Percentiles rank a stretch among this genome's conserved stretches.
phyloP scores from a whole-genome alignment of 2,797 vertebrate species.

The Oreochromis grahami region DNA sequence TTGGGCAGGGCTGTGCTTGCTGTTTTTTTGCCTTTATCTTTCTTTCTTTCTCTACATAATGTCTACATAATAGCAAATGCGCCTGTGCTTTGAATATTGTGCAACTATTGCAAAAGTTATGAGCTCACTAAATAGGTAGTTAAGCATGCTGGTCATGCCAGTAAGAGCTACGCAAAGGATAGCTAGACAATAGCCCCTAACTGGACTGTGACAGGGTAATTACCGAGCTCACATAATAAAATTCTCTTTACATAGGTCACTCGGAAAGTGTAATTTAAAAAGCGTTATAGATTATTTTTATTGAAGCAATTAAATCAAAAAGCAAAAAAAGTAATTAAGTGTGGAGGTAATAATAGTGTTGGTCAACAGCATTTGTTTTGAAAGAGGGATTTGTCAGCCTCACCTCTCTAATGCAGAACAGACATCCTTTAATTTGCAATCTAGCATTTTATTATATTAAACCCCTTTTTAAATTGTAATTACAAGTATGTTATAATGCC shows the following conservation, averaged over 20 bases:
- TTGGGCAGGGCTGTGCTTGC: not conserved
- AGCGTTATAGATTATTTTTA: constrained; percentile 98
- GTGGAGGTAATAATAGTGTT: constrained; percentile 96
- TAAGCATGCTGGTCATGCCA: constrained; percentile 88
- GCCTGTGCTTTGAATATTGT: constrained; percentile 79
- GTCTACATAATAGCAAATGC: constrained; percentile 82
- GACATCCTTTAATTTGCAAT: constrained; percentile 83
- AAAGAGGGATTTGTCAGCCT: constrained; percentile 83
- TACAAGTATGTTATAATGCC: constrained; percentile 97
- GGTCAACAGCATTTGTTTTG: constrained; percentile 97
- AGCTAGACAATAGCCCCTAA: constrained; percentile 93
- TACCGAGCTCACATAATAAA: constrained; percentile 96
- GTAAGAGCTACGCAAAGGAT: constrained; percentile 86
- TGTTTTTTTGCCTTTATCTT: constrained; percentile 3
- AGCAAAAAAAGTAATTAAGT: constrained; percentile 94
- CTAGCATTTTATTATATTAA: constrained; percentile 89
- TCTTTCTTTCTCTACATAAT: constrained; percentile 72
- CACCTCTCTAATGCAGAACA: constrained; percentile 81
- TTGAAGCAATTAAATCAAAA: constrained; percentile 99
- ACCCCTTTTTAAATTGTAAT: constrained; percentile 70
- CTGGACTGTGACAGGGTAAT: constrained; percentile 98
- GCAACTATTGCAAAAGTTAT: constrained; percentile 83
- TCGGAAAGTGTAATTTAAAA: constrained; percentile 99
- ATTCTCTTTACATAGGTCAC: constrained; percentile 97
- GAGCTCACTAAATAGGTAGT: constrained; percentile 83